Percentiles rank a stretch among this genome's conserved stretches.
Conservation (phyloP, 37 sponge, comb jelly and placozoan species). For the Aphrocallistes beatrix region DNA sequence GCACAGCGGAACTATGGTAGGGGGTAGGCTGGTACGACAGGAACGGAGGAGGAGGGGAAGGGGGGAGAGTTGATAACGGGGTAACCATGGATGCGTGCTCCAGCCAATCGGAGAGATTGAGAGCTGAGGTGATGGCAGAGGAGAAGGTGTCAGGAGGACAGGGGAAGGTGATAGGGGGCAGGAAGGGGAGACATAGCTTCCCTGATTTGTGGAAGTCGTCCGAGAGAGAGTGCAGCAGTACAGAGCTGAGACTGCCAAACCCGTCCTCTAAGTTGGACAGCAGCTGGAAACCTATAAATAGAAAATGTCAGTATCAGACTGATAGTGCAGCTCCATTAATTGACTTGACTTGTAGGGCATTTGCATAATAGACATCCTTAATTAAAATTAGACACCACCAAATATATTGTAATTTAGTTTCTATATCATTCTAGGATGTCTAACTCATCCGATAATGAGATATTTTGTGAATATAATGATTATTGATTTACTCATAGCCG, state of each 20-base stretch:
- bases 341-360: too few species aligned
- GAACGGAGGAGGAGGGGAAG: neutral
- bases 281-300: slow-evolving; percentile 9
- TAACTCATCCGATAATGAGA: too few species aligned
- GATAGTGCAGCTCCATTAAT: too few species aligned
- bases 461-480: too few species aligned
- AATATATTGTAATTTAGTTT: too few species aligned
- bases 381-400: too few species aligned
- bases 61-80: neutral
- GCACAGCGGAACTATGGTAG: neutral
- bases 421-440: too few species aligned
- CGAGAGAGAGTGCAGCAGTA: neutral
- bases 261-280: neutral
- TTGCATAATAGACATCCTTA: too few species aligned
- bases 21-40: neutral
- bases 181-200: neutral
- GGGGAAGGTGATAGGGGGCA: neutral
- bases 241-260: neutral
- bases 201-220: slow-evolving; percentile 7
- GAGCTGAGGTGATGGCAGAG: neutral
- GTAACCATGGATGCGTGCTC: neutral
- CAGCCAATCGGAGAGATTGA: slow-evolving; percentile 9
- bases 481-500: too few species aligned
- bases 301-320: too few species aligned
- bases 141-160: neutral